Base-by-base conservation (phyloP, 2,113 vertebrate species). In the Nansenia antarctica region DNA sequence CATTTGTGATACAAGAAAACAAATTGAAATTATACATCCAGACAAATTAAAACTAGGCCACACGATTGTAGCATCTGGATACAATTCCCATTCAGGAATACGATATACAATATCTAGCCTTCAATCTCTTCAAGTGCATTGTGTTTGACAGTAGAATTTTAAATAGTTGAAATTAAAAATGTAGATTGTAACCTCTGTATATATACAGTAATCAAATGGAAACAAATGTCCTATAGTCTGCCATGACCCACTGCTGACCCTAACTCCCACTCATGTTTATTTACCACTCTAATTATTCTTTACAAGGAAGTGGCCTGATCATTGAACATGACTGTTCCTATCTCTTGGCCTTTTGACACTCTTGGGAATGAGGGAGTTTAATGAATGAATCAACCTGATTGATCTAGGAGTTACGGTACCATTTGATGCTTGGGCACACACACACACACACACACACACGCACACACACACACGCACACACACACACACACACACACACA, bases 331-430 rank as follows among this genome's bases (percentile, higher is more conserved):
- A 79, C 72, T 34, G 27, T 76, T 63, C 9, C 55, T 73, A 64
- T 55, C 22, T 55, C 3, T 22, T 12, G n/a, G 14, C 49, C 58
- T 70, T 59, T 77, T 31, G 67, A 57, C 73, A 67, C 82, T 77
- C 76, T 31, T 6, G 73, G 79, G 76, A 15, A 37, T 7, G 18
- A 27, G 58, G 34, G 11, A 37, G 67, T 60, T 73, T 84, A 86
- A 86, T 79, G 82, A 86, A 82, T 77, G 77, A 84, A 83, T 68
- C 65, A 64, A 64, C 52, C 70, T 29, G 59, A 88, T 77, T 85
- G 85, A 87, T 85, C 78, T 20, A n/a, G 14, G 69, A 9, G 20
- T 53, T 24, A 24, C 4, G 8, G 69, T 75, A 63, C 71, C 68
- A 47, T 80, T 71, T 71, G 72, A 79, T 76, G 4, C 9, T 78